Base-by-base conservation (phyloP, 2,113 vertebrate species). In the Ia io region DNA sequence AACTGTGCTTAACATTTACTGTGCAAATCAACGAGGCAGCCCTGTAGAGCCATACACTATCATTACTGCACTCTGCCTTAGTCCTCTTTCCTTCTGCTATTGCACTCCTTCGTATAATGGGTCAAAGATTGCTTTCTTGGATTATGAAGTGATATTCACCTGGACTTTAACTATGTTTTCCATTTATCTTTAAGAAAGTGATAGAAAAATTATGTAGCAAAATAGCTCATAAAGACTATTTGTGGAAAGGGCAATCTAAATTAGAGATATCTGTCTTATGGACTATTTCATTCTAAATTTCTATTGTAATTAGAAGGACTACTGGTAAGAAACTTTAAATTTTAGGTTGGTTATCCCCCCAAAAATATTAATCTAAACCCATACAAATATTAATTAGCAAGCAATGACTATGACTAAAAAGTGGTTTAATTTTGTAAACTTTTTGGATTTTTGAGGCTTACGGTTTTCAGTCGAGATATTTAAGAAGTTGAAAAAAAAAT, bases 191-290 rank as follows among this genome's bases (percentile, higher is more conserved):
- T n/a, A 85, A 25, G 42, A 40, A 53, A 63, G 61, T 94, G 83
- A 74, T 49, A 93, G 71, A 51, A 79, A 65, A 93, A 89, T 65
- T 32, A 73, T 61, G 44, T 35, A 3, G 44, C 69, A 44, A 91
- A 90, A 73, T 16, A 83, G 8, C 73, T 79, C 32, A 94, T 65
- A 87, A 95, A 90, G 82, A 56, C 12, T 56, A 84, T 90, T 91
- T 78, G 78, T 88, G 71, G 71, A 96, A 97, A 95, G 94, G 61
- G 82, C 91, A 61, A 30, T 92, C 35, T 44, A 71, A 95, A 92
- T 92, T 93, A 88, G 13, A 90, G 40, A 53, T 67, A 35, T 30
- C 73, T 88, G 14, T 88, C 44, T 92, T 70, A 56, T 12, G 73
- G 56, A 37, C 65, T 47, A 63, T 79, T 92, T 84, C 40, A 94